These are phyloP conservation scores for Holotrichia oblita DNA, from an alignment of 1,140 invertebrate genomes.

Conservation along the genomic window DNA sequence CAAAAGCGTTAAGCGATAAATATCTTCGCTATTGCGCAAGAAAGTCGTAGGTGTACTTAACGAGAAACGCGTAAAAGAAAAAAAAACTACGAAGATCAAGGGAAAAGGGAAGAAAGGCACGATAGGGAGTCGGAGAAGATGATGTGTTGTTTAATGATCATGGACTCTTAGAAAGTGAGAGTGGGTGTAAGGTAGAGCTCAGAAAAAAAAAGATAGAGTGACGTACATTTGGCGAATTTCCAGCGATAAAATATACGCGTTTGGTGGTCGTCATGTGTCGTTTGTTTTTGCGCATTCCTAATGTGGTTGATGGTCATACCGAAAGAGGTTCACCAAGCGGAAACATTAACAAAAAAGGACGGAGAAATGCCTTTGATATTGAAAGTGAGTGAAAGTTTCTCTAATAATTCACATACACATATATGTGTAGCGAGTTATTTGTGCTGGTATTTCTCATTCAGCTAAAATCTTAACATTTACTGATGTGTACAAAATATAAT, in stretches of 20 bases:
- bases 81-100: not conserved
- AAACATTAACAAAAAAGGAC: conserved; percentile 5
- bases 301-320: not conserved
- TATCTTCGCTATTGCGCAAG: not conserved
- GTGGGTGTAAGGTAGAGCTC: not conserved
- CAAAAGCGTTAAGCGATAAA: conserved; percentile 31
- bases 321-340: not conserved
- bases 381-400: not conserved
- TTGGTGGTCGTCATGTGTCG: not conserved
- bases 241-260: conserved; percentile 33
- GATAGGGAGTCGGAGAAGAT: not conserved
- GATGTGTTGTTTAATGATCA: conserved; percentile 21
- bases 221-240: conserved; percentile 26
- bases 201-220: not conserved
- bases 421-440: too few relatives aligned
- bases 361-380: not conserved
- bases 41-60: not conserved
- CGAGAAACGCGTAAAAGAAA: not conserved
- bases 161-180: conserved; percentile 6
- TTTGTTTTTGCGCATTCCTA: conserved; percentile 23
- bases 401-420: too few relatives aligned
- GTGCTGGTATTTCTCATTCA: too few relatives aligned
- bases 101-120: not conserved
- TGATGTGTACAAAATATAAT: too few relatives aligned
- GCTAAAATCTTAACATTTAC: too few relatives aligned